A percentile compares a stretch with the other conserved stretches of the same genome.
These are phyloP conservation scores for Cherax quadricarinatus DNA, from an alignment of 1,140 invertebrate species.

Conservation along the genomic window DNA sequence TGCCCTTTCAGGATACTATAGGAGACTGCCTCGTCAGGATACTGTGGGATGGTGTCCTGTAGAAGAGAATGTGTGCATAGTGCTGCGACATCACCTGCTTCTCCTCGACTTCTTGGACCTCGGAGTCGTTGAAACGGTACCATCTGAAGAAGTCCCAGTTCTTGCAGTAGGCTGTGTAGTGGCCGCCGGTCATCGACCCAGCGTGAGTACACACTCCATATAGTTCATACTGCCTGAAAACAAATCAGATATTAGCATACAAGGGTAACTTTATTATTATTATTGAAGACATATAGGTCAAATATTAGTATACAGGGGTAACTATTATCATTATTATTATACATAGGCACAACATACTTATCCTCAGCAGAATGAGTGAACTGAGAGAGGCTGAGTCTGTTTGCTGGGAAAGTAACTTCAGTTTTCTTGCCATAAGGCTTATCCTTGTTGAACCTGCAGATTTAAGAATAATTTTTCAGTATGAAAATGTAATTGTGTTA, in stretches of 20 bases:
- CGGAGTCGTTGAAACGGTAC: background rate
- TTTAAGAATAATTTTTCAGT: background rate
- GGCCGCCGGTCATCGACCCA: background rate
- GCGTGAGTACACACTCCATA: background rate
- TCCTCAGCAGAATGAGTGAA: background rate
- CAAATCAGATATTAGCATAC: too few relatives aligned
- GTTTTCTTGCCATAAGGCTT: background rate
- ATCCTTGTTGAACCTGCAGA: background rate
- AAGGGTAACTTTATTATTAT: too few relatives aligned
- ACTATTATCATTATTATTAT: too few relatives aligned
- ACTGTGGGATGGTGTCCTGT: too few relatives aligned
- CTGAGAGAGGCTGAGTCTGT: background rate
- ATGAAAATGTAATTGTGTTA: too few relatives aligned
- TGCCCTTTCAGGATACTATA: too few relatives aligned
- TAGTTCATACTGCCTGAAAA: background rate
- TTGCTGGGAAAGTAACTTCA: background rate
- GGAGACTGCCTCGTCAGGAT: too few relatives aligned
- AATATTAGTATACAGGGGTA: too few relatives aligned
- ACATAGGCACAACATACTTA: too few relatives aligned
- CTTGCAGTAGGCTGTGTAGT: background rate
- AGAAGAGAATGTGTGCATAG: background rate
- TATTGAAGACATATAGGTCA: too few relatives aligned
- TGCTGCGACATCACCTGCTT: background rate
- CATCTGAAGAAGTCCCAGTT: background rate
- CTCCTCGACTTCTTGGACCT: background rate